Percentiles rank a stretch among this genome's conserved stretches.
Conservation (phyloP, 2,888 invertebrate genomes). For the Zhengitettix transpicula region DNA sequence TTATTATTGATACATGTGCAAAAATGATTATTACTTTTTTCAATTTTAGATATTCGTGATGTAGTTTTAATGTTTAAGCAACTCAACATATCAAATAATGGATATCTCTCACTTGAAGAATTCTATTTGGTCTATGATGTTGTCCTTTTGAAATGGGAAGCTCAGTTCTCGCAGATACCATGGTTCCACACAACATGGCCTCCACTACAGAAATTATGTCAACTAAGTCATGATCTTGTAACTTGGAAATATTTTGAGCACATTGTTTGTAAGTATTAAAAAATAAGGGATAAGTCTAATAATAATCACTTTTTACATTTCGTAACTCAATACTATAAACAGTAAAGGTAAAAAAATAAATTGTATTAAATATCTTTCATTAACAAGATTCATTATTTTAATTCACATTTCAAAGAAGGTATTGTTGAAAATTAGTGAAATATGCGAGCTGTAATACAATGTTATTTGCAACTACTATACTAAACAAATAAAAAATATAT, state of each 20-base stretch:
- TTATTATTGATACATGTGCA: neutral
- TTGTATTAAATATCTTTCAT: no score
- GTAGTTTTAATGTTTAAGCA: slow-evolving; percentile 66
- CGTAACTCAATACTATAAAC: no score
- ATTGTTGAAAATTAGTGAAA: no score
- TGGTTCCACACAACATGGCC: slow-evolving; percentile 52
- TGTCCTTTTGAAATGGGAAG: slow-evolving; percentile 51
- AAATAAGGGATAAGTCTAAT: no score
- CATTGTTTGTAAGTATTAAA: slow-evolving; percentile 42
- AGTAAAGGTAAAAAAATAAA: no score
- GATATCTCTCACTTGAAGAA: slow-evolving; percentile 50
- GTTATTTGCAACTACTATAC: no score
- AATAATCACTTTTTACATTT: no score
- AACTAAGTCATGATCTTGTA: slow-evolving; percentile 42
- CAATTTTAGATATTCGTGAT: slow-evolving; percentile 42
- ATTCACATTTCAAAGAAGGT: no score
- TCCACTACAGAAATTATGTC: slow-evolving; percentile 42
- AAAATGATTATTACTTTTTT: neutral
- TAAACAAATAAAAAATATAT: no score
- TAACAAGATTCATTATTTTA: no score
- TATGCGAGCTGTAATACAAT: no score
- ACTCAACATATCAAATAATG: slow-evolving; percentile 49
- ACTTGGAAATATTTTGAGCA: slow-evolving; percentile 58
- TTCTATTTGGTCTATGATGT: slow-evolving; percentile 58
- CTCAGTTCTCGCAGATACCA: slow-evolving; percentile 47